Evolutionary conservation across 2,888 invertebrate genomes (phyloP), one percentile per base, ranked within the genome.

Genomic region (Nomada goodeniana): DNA sequence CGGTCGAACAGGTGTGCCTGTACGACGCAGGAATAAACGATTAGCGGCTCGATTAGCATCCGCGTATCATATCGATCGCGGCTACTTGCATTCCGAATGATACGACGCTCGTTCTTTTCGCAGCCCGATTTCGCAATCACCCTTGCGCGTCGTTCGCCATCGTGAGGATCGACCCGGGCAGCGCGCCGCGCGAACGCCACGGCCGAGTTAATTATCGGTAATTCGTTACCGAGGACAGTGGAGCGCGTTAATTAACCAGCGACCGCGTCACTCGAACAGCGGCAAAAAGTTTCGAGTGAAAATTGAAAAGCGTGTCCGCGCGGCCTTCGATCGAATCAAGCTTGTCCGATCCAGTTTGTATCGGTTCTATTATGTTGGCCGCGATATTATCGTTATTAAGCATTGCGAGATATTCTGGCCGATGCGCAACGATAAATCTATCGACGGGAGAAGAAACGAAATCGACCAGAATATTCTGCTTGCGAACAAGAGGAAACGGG

Each of bases 1-100:
- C 84, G 88, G 90, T 87, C 77, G 86, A 89, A 90, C 91, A 91
- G 91, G 91, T 91, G 91, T 89, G 88, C 88, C 80, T 73, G 67
- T 89, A 88, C 88, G 88, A 84, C 81, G 85, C 60, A 80, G 80
- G 88, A 88, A 88, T 88, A 89, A 89, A 86, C 85, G 83, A 89
- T 88, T 89, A 88, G 86, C 76, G 76, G 72, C 74, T 77, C 89
- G 87, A 89, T 88, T 88, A 88, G 82, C 88, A 88, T 88, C 89
- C 88, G 84, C 67, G 88, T 79, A 88, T 88, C 89, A 89, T 88
- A 88, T 88, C 86, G 86, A 88, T 88, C 86, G 80, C 86, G 76
- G 69, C 69, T 82, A 60, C 88, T 77, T 86, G 84, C 88, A 89
- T 89, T 80, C 75, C 82, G 64, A 80, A 83, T 76, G 74, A 78